These are phyloP conservation scores for Drosophila punjabiensis DNA, from an alignment of 1,140 invertebrate genomes.

Conservation along the genomic window DNA sequence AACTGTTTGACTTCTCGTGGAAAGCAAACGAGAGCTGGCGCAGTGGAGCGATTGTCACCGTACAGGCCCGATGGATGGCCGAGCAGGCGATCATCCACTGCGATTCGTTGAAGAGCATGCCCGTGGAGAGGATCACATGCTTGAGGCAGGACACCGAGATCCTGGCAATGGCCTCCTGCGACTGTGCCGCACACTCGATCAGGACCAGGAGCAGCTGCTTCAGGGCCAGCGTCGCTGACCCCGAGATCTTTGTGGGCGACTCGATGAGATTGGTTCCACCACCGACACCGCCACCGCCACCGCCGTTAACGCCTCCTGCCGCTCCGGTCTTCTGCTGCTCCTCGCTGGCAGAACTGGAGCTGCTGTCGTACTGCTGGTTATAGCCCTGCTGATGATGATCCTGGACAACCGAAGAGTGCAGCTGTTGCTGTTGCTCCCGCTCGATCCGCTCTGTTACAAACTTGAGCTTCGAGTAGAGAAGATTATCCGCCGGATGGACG, in stretches of 20 bases:
- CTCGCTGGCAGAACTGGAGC: conserved; percentile 69
- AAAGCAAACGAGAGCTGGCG: conserved; percentile 95
- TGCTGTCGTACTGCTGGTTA: conserved; percentile 42
- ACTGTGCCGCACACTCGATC: conserved; percentile 95
- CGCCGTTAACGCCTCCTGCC: not conserved
- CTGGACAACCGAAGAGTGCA: conserved; percentile 1
- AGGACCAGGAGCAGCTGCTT: conserved; percentile 95
- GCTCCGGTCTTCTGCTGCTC: conserved; percentile 41
- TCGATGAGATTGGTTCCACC: conserved; percentile 57
- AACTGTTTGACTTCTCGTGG: conserved; percentile 95
- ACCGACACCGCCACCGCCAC: too few species aligned
- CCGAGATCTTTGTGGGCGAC: conserved; percentile 81
- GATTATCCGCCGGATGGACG: conserved; percentile 77
- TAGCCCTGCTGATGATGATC: conserved; percentile 7
- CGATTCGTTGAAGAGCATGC: conserved; percentile 91
- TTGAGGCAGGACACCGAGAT: conserved; percentile 97
- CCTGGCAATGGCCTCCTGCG: conserved; percentile 94
- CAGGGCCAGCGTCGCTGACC: conserved; percentile 91
- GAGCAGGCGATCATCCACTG: conserved; percentile 95
- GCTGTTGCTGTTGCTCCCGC: conserved; percentile 19
- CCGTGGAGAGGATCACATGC: conserved; percentile 93
- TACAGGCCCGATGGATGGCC: conserved; percentile 92
- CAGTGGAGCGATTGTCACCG: conserved; percentile 93
- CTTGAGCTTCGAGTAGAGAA: conserved; percentile 80
- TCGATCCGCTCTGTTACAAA: conserved; percentile 75